Evolutionary conservation across 2,888 invertebrate species (phyloP), one percentile per base, ranked within the genome.

Genomic region (Scaeva pyrastri): DNA sequence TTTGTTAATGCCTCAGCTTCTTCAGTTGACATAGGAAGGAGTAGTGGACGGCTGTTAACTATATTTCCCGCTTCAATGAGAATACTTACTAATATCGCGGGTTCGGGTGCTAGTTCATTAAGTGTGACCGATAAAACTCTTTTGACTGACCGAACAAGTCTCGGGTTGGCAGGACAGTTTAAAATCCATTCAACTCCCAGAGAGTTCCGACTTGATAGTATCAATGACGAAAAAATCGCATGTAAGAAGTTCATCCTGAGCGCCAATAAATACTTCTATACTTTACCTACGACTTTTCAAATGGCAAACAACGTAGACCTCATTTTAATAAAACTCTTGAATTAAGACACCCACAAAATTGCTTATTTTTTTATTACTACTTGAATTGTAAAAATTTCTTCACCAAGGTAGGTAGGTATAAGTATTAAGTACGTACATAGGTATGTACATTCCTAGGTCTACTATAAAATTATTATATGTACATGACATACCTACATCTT

Each of bases 151-250:
- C 50, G 66, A 1, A 79, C 48, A 5, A 79, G 43, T 48, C 66
- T 31, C 26, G 64, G 71, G 21, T 80, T 80, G 23, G 26, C 21
- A 16, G 70, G 75, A 41, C 75, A 71, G 39, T 71, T 64, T n/a
- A 81, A 75, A 16, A 26, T n/a, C 81, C 81, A 82, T 52, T 82
- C 71, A 36, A 82, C 71, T n/a, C 50, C 64, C 60, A 1, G 76
- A 76, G 4, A 81, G 52, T 55, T 75, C 64, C 4, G 58, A 50
- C 48, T 66, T 52, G 39, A 82, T 71, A 45, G 62, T 39, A 21
- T 78, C 62, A 11, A 31, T 62, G 21, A 71, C 71, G 23, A 77
- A 76, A 8, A 70, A 36, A 8, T 62, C 62, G 2, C 11, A 31
- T 8, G 26, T 62, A n/a, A 60, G 21, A 21, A 71, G 36, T 19